Evolutionary conservation across 2,888 invertebrate genomes (phyloP).

Genomic region (Priocnemis perturbator): DNA sequence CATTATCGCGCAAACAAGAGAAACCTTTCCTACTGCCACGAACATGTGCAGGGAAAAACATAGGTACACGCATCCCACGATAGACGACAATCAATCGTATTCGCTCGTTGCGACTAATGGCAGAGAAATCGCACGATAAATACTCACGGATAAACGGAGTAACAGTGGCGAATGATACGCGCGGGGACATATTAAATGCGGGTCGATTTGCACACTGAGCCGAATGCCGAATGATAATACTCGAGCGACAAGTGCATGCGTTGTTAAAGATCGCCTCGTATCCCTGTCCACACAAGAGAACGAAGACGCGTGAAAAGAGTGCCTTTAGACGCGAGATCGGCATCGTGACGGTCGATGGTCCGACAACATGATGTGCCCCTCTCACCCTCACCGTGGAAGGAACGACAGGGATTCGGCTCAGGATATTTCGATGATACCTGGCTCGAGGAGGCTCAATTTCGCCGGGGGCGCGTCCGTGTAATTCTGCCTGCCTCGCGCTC

Average conservation of each 20-base stretch:
- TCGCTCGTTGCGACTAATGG: too few relatives aligned
- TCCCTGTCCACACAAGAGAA: slow-evolving; percentile 13
- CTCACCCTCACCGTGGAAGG: slow-evolving; percentile 44
- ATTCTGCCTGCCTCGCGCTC: slow-evolving; percentile 63
- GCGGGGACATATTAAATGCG: background rate
- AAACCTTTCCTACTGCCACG: too few relatives aligned
- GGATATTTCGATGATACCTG: slow-evolving; percentile 70
- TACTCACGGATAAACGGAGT: too few relatives aligned
- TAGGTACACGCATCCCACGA: too few relatives aligned
- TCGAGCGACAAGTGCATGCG: background rate
- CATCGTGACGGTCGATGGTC: slow-evolving; percentile 8
- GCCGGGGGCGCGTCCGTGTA: slow-evolving; percentile 72
- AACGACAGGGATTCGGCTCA: slow-evolving; percentile 50
- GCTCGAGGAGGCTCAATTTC: slow-evolving; percentile 71
- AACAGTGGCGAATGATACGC: too few relatives aligned
- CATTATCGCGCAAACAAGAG: background rate
- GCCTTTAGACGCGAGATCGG: background rate
- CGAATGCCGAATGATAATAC: background rate
- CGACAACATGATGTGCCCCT: background rate
- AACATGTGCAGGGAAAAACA: too few relatives aligned
- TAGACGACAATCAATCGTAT: too few relatives aligned
- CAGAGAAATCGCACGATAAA: too few relatives aligned
- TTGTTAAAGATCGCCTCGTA: background rate
- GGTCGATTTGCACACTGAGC: slow-evolving; percentile 13
- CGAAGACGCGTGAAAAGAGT: background rate